Conservation (phyloP, 2,113 vertebrate species). For the Megaceryle torquata region DNA sequence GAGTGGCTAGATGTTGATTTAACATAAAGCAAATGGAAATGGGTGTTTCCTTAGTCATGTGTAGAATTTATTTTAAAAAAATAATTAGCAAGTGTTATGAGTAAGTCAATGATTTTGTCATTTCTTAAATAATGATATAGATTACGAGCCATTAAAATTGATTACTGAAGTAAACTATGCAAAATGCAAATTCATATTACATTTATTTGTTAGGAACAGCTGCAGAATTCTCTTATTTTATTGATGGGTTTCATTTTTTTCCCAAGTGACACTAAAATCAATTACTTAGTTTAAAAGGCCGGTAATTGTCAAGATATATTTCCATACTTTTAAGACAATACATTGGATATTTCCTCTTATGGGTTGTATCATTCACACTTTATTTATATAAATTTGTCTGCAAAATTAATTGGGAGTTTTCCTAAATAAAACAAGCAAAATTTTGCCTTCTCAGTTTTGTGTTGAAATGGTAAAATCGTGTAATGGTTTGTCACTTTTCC, state of each 20-base stretch:
- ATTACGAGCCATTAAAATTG: slow-evolving; percentile 65
- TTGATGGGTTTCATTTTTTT: slow-evolving; percentile 44
- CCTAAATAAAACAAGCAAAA: neutral
- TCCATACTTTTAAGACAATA: slow-evolving; percentile 30
- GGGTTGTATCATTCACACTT: neutral
- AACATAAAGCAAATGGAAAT: slow-evolving; percentile 88
- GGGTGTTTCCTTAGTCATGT: slow-evolving; percentile 80
- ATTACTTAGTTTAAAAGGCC: slow-evolving; percentile 39
- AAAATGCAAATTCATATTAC: slow-evolving; percentile 59
- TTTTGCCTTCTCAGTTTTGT: neutral
- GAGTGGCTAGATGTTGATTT: slow-evolving; percentile 85
- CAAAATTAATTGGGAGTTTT: slow-evolving; percentile 4
- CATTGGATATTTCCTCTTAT: neutral
- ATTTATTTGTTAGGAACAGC: slow-evolving; percentile 61
- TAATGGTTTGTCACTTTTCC: neutral
- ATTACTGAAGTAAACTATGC: slow-evolving; percentile 61
- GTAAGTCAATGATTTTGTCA: slow-evolving; percentile 70
- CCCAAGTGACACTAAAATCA: slow-evolving; percentile 43
- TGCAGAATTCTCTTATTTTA: slow-evolving; percentile 65
- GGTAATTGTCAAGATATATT: slow-evolving; percentile 27
- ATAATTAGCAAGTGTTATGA: slow-evolving; percentile 78
- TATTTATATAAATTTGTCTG: slow-evolving; percentile 14
- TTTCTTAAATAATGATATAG: slow-evolving; percentile 72
- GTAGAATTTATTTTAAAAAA: slow-evolving; percentile 76
- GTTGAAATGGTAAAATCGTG: neutral